Evolutionary conservation across 2,113 vertebrate genomes (phyloP), one percentile per base, ranked within the genome.

Genomic region (Romanogobio albipinnatus): DNA sequence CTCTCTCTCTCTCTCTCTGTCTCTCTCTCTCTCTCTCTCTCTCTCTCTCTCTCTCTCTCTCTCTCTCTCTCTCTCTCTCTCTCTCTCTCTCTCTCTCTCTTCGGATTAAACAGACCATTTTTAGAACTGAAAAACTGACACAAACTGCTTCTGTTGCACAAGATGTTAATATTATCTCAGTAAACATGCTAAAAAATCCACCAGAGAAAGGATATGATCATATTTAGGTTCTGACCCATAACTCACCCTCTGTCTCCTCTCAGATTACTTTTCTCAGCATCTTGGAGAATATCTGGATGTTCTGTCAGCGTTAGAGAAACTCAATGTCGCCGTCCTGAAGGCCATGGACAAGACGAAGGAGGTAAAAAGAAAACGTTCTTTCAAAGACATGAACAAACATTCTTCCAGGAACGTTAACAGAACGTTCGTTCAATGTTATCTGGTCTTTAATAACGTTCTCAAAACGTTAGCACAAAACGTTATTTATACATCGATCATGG

Each of bases 291-390:
- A 98, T 87, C 92, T 94, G 82, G 96, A 96, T 0, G 97, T 99
- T 76, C 95, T 99, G 59, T 96, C 97, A 0, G 95, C 98, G 0
- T 90, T 99, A 92, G 97, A 99, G 90, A 92, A 95, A 0, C 96
- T 99, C 75, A 99, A 99, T 82, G 83, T 95, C 0, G 95, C 97
- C 0, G 96, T 99, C 87, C 94, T 99, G 79, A 95, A 95, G 82
- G 98, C 98, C 45, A 99, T 99, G 98, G 97, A 99, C 90, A 95
- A 97, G 92, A 99, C 98, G 82, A 99, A 99, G 90, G 92, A 96
- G 96, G 97, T 99, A 91, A 33, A 33, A 33, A 33, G 2, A 33
- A 33, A 33, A 33, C 33, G 2, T 49, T 49, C 47, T 47, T 2
- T 13, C 3, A 47, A 47, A 47, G 3, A 0, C 13, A 47, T 47